Conservation (phyloP, 1,140 invertebrate genomes). For the Musca vetustissima region DNA sequence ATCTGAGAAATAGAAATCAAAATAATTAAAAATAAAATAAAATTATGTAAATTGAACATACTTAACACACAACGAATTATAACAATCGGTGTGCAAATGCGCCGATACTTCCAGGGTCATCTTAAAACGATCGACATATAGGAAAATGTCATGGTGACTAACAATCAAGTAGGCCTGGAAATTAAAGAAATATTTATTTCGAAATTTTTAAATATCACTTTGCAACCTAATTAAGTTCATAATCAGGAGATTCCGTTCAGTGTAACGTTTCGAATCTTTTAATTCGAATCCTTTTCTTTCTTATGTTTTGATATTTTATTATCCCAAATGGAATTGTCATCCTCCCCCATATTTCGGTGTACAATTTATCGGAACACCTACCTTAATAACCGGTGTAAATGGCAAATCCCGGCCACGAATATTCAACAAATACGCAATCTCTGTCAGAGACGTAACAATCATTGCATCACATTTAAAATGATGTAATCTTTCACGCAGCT, state of each 20-base stretch:
- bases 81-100: conserved; percentile 63
- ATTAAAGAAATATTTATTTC: background rate
- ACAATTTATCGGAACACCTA: conserved; percentile 26
- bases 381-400: conserved; percentile 78
- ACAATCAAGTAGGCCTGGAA: conserved; percentile 71
- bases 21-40: background rate
- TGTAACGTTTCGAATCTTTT: too few relatives aligned
- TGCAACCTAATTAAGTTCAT: too few relatives aligned
- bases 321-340: too few relatives aligned
- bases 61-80: conserved; percentile 67
- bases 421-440: conserved; percentile 94
- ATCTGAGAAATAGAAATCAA: conserved; percentile 56
- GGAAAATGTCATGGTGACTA: conserved; percentile 62
- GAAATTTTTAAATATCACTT: too few relatives aligned
- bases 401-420: conserved; percentile 90
- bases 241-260: too few relatives aligned
- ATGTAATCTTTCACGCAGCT: conserved; percentile 68
- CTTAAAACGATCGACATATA: conserved; percentile 66
- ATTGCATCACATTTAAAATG: conserved; percentile 71
- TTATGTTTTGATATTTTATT: too few relatives aligned
- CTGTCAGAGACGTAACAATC: conserved; percentile 85
- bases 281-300: too few relatives aligned
- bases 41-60: conserved; percentile 46
- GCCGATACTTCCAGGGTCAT: conserved; percentile 59
- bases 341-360: too few relatives aligned